Evolutionary conservation across 2,113 vertebrate species (phyloP), one percentile per base, ranked within the genome.

Genomic region (Lanius ludovicianus): DNA sequence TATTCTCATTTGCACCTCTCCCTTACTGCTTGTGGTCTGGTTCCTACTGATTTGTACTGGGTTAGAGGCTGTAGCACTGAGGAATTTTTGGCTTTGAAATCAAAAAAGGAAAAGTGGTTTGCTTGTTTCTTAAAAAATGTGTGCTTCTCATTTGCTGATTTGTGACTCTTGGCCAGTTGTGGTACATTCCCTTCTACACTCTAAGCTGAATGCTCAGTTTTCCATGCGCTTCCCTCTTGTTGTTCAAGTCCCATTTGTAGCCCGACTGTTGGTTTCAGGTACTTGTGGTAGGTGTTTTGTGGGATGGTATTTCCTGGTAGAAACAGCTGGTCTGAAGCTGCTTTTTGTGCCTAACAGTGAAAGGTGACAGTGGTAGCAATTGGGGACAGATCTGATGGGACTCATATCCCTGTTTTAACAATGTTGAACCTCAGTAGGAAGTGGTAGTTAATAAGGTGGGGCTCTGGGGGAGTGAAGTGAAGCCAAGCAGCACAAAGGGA

Each of bases 1-100:
- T 69, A 0, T 85, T 33, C 31, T 62, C 0, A 0, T 65, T 77
- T 64, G 16, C 64, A 25, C 39, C 11, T 73, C 8, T 62, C 39
- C 30, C 18, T 69, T 65, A 11, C 37, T 1, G 1, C 8, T 42
- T 82, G 16, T 24, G 15, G 63, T 84, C 46, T 63, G 56, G 9
- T 30, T 73, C n/a, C 33, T 60, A 0, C 10, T 82, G 15, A 10
- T 60, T 79, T 79, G 5, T 49, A 23, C 39, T 46, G 22, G 3
- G 18, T 74, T 63, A 41, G 33, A 17, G 28, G 11, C 22, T 73
- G 22, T 76, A 46, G 23, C 20, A 4, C 7, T 76, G 44, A 50
- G 31, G 0, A 17, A 11, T 42, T 35, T 57, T 79, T 92, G 44
- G 5, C 30, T 55, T 82, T 80, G 52, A 67, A 75, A 78, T 18